A percentile compares a stretch with the other conserved stretches of the same genome.
Evolutionary conservation across 2,113 vertebrate genomes (phyloP).

Genomic region (Apteryx mantelli): DNA sequence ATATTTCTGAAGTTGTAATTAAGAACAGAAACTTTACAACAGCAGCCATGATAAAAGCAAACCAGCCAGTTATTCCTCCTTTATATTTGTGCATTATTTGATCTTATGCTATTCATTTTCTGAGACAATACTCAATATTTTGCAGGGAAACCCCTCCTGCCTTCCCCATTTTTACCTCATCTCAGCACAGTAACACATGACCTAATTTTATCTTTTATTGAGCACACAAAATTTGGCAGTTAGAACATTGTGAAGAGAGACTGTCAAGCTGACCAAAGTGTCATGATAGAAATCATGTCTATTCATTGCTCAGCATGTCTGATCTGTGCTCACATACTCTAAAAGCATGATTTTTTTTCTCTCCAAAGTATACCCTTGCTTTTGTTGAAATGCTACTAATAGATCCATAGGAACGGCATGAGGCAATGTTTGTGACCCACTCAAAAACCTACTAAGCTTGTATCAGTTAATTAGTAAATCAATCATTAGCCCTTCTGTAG

Average conservation of each 20-base stretch:
- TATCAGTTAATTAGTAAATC: too few relatives aligned
- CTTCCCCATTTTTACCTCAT: neutral
- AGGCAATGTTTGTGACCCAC: too few relatives aligned
- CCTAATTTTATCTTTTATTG: neutral
- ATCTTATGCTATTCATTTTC: neutral
- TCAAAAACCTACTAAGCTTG: neutral
- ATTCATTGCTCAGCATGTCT: neutral
- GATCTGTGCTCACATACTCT: fast-evolving
- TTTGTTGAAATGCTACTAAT: fast-evolving
- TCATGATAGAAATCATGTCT: fast-evolving
- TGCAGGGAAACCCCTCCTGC: neutral
- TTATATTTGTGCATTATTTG: neutral
- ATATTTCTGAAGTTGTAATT: neutral
- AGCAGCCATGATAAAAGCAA: neutral
- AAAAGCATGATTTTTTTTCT: neutral
- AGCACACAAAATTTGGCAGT: neutral
- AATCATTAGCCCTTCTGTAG: neutral
- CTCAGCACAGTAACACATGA: neutral
- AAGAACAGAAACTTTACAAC: neutral
- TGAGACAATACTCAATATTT: neutral
- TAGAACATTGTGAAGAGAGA: neutral
- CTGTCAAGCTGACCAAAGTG: neutral
- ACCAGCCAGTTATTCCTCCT: neutral
- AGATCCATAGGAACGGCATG: fast-evolving
- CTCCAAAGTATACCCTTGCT: neutral